Percentiles rank a stretch among this genome's conserved stretches.
Evolutionary conservation across 2,113 vertebrate species (phyloP).

Genomic region (Cyanoramphus novaezelandiae): DNA sequence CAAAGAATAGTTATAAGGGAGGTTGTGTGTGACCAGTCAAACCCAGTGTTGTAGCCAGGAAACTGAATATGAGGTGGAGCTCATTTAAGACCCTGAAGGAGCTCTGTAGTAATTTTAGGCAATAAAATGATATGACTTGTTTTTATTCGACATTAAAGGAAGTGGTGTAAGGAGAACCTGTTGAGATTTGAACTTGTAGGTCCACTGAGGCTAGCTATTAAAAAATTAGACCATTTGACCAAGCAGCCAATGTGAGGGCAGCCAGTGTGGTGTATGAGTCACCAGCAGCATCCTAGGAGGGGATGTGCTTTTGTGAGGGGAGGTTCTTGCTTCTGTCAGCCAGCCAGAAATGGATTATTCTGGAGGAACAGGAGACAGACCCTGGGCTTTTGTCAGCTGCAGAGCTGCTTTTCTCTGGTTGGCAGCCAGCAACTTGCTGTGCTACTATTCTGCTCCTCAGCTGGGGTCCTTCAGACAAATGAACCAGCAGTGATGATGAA

Average conservation of each 20-base stretch:
- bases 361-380: background rate
- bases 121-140: background rate
- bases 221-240: background rate
- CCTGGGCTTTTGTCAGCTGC: background rate
- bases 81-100: background rate
- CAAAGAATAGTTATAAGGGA: background rate
- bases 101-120: accelerated
- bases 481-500: background rate
- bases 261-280: background rate
- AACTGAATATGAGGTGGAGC: accelerated
- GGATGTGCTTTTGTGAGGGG: background rate
- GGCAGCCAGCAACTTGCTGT: constrained; percentile 2
- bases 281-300: background rate
- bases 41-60: background rate
- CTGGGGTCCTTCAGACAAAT: background rate
- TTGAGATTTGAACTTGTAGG: background rate
- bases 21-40: too few species aligned
- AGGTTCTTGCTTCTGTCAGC: background rate
- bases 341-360: background rate
- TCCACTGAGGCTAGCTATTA: background rate
- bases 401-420: background rate
- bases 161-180: background rate
- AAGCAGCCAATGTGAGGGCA: background rate
- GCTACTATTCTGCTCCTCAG: background rate
- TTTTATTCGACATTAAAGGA: background rate